Conservation (phyloP, 2,797 vertebrate genomes). For the Apogon hyalosoma region DNA sequence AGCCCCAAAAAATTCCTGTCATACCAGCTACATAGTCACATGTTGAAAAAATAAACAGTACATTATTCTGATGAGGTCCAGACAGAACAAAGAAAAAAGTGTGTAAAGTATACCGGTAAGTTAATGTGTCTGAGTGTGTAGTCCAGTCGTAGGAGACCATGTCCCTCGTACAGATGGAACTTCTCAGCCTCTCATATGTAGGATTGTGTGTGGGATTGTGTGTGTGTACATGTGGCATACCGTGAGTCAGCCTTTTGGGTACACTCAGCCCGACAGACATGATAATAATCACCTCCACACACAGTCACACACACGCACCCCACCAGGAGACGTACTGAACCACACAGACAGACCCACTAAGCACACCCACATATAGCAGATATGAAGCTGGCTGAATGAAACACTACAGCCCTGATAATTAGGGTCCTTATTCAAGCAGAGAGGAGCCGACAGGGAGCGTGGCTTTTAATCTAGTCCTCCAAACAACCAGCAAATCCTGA, state of each 20-base stretch:
- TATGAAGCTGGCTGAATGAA: constrained; percentile 30
- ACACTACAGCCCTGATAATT: constrained; percentile 49
- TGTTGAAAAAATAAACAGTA: constrained; percentile 35
- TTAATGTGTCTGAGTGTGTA: constrained; percentile 16
- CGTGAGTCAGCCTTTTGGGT: constrained; percentile 78
- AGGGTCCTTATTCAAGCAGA: constrained; percentile 38
- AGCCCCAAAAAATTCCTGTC: constrained; percentile 53
- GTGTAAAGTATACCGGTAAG: constrained; percentile 12
- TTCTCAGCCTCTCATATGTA: constrained; percentile 71
- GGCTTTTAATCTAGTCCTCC: constrained; percentile 25
- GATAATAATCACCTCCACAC: constrained; percentile 72
- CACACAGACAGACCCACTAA: constrained; percentile 57
- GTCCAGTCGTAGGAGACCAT: constrained; percentile 49
- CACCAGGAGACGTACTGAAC: constrained; percentile 45
- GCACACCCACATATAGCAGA: constrained; percentile 60
- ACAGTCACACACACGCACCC: constrained; percentile 52
- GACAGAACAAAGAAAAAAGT: constrained; percentile 15
- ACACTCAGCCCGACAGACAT: constrained; percentile 66
- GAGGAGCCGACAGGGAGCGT: constrained; percentile 25
- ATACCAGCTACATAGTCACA: constrained; percentile 36
- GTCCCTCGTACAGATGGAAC: constrained; percentile 74
- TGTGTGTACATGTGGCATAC: constrained; percentile 56
- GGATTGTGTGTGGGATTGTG: constrained; percentile 61
- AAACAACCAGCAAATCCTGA: constrained; percentile 52
- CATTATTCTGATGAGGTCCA: constrained; percentile 38